Conservation (phyloP, 1,140 invertebrate species). For the Streblospio benedicti region DNA sequence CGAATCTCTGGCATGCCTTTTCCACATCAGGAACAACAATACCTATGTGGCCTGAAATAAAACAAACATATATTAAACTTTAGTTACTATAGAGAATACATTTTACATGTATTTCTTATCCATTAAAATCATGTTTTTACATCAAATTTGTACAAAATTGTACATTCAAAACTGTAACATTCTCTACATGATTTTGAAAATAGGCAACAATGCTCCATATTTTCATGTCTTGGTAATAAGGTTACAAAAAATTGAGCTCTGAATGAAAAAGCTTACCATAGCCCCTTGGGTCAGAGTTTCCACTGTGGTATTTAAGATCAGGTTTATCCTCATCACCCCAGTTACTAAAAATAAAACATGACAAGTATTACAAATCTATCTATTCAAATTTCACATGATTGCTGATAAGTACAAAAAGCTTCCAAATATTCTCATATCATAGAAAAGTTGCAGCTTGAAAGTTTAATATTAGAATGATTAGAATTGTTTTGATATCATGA, state of each 20-base stretch:
- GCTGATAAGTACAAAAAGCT: too few relatives aligned
- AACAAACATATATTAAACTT: constrained; percentile 13
- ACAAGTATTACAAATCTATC: too few relatives aligned
- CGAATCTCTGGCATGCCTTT: constrained; percentile 75
- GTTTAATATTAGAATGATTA: too few relatives aligned
- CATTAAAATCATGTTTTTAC: not conserved
- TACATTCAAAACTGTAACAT: not conserved
- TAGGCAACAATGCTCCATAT: not conserved
- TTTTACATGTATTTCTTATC: not conserved
- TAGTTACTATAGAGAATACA: not conserved
- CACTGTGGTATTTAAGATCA: constrained; percentile 74
- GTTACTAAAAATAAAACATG: constrained; percentile 58
- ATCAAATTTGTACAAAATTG: not conserved
- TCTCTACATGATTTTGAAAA: not conserved
- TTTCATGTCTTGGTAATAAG: not conserved
- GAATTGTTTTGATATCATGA: too few relatives aligned
- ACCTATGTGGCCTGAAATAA: constrained; percentile 71
- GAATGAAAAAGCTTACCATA: constrained; percentile 57
- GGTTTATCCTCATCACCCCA: constrained; percentile 84
- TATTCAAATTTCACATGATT: too few relatives aligned
- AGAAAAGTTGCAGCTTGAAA: too few relatives aligned
- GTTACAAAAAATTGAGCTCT: not conserved
- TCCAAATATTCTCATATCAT: too few relatives aligned
- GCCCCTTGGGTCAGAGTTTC: constrained; percentile 80
- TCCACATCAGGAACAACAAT: constrained; percentile 80